Evolutionary conservation across 1,140 invertebrate species (phyloP).

Genomic region (Antheraea pernyi): DNA sequence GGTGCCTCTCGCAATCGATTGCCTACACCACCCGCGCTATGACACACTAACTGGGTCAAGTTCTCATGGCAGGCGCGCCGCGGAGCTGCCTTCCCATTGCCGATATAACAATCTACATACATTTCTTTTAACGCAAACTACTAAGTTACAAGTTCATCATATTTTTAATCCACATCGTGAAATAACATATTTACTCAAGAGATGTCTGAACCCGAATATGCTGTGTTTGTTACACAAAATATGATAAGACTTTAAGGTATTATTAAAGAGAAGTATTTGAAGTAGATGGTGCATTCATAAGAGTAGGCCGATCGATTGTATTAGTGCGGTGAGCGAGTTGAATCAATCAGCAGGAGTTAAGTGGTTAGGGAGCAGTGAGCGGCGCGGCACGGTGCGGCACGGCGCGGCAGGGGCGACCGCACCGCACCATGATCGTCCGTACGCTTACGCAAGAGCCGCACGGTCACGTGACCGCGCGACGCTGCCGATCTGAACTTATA

Average conservation of each 20-base stretch:
- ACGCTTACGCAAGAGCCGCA: slow-evolving; percentile 74
- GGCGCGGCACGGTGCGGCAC: no score
- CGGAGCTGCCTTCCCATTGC: slow-evolving; percentile 42
- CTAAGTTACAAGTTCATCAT: no score
- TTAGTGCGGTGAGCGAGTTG: slow-evolving; percentile 20
- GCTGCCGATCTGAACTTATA: slow-evolving; percentile 57
- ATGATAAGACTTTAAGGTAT: no score
- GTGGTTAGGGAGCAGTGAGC: slow-evolving; percentile 13
- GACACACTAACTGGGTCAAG: slow-evolving; percentile 72
- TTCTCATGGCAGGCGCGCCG: slow-evolving; percentile 68
- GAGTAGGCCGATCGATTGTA: slow-evolving; percentile 19
- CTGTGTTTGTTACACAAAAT: no score
- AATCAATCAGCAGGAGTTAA: slow-evolving; percentile 46
- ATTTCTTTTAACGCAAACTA: background rate
- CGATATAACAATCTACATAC: slow-evolving; percentile 1
- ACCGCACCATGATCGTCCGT: slow-evolving; percentile 57
- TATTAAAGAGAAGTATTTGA: slow-evolving; percentile 1
- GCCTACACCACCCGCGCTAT: slow-evolving; percentile 48
- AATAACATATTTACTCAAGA: no score
- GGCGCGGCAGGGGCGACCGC: slow-evolving; percentile 27
- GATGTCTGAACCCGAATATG: no score
- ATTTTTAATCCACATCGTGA: no score
- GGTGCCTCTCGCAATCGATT: slow-evolving; percentile 66
- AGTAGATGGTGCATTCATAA: background rate
- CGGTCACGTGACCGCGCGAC: slow-evolving; percentile 68